Percentiles rank a stretch among this genome's conserved stretches.
These are phyloP conservation scores for Melierax canorus DNA, from an alignment of 2,113 vertebrate genomes.

Conservation along the genomic window DNA sequence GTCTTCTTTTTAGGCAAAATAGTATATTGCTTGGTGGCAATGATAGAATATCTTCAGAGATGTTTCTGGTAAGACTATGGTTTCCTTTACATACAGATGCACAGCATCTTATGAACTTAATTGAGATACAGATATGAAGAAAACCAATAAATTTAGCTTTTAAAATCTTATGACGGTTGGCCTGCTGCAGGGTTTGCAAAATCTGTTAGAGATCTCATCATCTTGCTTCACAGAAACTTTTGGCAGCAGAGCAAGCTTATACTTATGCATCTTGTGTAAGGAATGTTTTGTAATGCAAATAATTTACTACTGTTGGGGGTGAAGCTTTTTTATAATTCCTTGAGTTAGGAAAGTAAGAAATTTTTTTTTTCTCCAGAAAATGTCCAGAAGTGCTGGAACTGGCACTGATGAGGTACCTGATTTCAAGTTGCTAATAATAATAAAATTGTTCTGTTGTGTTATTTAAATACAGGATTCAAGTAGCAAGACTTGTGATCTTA, in stretches of 20 bases:
- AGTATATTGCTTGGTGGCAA: conserved; percentile 59
- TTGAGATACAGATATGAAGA: neutral
- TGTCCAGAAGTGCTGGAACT: neutral
- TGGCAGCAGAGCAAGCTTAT: neutral
- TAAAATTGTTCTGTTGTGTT: neutral
- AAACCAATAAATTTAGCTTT: neutral
- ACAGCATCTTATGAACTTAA: neutral
- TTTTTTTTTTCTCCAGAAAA: neutral
- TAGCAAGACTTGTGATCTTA: conserved; percentile 72
- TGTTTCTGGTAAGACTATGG: conserved; percentile 69
- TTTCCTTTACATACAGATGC: neutral
- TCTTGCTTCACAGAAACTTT: neutral
- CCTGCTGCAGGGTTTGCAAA: neutral
- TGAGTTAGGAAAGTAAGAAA: neutral
- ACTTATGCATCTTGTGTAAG: neutral
- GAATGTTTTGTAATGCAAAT: neutral
- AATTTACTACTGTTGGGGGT: neutral
- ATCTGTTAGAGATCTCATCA: neutral
- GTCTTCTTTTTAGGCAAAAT: conserved; percentile 73
- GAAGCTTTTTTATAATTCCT: neutral
- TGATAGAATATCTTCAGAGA: conserved; percentile 63
- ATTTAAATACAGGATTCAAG: conserved; percentile 69
- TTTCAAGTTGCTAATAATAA: neutral
- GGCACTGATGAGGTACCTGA: neutral
- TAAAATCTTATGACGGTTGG: fast-evolving